Evolutionary conservation across 2,113 vertebrate genomes (phyloP), one percentile per base, ranked within the genome.

Genomic region (Podiceps cristatus): DNA sequence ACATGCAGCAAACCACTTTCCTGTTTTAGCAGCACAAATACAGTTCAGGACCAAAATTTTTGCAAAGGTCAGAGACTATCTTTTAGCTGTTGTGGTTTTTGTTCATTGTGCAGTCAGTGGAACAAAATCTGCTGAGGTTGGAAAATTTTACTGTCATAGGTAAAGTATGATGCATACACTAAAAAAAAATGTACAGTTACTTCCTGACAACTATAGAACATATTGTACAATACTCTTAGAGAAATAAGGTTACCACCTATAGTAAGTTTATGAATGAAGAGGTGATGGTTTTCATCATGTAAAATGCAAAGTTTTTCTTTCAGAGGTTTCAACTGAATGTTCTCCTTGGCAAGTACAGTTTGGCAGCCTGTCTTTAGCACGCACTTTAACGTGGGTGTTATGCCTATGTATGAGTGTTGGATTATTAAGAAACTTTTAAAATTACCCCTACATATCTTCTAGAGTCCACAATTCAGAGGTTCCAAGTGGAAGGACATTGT

Each of bases 41-140:
- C 53, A 82, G 66, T 52, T 90, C 67, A 92, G 53, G 67, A 73
- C 37, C 71, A 79, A 47, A 56, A 37, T 19, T 79, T 86, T 83
- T 64, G 45, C 62, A 66, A 94, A 95, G 71, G 74, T 96, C 77
- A 90, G 74, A 88, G 50, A 19, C 71, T 78, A 2, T 73, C 44
- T 88, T 90, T 90, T 73, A 79, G 67, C 42, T 86, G 16, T 40
- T 64, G 81, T 85, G 89, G 64, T 20, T 91, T 96, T 93, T 71
- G 25, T 90, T 93, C 85, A 15, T 76, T 77, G 74, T 88, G 81
- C 19, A 92, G 95, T 80, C 52, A 66, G 55, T 77, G 90, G 92
- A 97, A 96, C 35, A 76, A 85, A 90, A 62, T 77, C 66, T 73
- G 45, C 59, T 80, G 90, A 94, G 88, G 88, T 8, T 94, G 95